A percentile compares a stretch with the other conserved stretches of the same genome.
Evolutionary conservation across 2,888 invertebrate species (phyloP).

Genomic region (Ommatoiulus sabulosus): DNA sequence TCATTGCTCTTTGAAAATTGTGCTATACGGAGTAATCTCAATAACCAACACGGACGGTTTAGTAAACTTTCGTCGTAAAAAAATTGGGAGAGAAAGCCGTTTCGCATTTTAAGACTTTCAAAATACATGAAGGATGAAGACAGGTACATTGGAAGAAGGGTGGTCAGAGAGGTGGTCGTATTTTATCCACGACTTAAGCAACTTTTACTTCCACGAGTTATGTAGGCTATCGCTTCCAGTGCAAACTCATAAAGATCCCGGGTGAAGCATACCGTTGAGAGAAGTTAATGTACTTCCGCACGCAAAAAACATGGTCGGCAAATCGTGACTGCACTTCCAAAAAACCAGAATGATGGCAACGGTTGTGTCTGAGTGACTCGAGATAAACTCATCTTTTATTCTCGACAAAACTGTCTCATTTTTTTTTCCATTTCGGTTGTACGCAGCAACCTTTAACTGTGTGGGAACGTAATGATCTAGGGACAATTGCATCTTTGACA

Average conservation of each 20-base stretch:
- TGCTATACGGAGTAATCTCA: conserved; percentile 20
- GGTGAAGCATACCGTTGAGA: not conserved
- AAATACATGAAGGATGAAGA: not conserved
- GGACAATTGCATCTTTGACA: conserved; percentile 20
- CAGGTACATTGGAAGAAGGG: not conserved
- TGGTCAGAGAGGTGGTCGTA: conserved; percentile 27
- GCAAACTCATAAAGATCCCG: conserved; percentile 26
- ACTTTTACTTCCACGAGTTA: conserved; percentile 23
- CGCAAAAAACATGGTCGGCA: not conserved
- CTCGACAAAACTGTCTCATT: not conserved
- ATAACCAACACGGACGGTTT: conserved; percentile 18
- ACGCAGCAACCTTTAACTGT: not conserved
- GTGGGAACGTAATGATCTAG: not conserved
- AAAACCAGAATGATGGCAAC: not conserved
- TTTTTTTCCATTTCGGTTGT: not conserved
- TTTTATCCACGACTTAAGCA: not conserved
- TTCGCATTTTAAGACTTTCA: not conserved
- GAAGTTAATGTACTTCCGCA: conserved; percentile 27
- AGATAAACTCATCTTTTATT: not conserved
- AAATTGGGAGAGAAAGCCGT: not conserved
- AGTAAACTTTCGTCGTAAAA: not conserved
- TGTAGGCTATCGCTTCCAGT: conserved; percentile 22
- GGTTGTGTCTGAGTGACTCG: not conserved
- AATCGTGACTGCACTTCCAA: conserved; percentile 27
- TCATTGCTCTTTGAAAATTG: conserved; percentile 34